Percentiles rank a stretch among this genome's conserved stretches.
Evolutionary conservation across 1,140 invertebrate species (phyloP).

Genomic region (Drosophila persimilis): DNA sequence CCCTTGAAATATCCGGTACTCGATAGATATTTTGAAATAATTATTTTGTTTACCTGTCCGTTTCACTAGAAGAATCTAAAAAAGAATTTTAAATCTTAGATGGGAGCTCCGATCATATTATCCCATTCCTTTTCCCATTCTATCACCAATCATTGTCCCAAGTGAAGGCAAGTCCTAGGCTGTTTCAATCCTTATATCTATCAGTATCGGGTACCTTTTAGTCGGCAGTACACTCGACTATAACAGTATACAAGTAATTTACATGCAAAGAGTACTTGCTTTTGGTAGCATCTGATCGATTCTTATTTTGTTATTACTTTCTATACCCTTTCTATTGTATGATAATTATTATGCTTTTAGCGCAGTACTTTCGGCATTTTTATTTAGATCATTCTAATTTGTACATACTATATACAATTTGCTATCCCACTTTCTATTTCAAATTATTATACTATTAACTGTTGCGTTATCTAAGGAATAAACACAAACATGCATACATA

Average conservation of each 20-base stretch:
- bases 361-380: conserved; percentile 23
- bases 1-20: neutral
- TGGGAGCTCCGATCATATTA: too few relatives aligned
- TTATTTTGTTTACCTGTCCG: neutral
- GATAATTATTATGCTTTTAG: conserved; percentile 17
- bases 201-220: neutral
- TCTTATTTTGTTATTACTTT: neutral
- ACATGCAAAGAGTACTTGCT: neutral
- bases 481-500: conserved; percentile 13
- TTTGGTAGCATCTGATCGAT: conserved; percentile 26
- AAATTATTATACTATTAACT: neutral
- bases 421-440: neutral
- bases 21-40: too few relatives aligned
- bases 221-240: neutral
- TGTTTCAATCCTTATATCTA: too few relatives aligned
- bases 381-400: conserved; percentile 34
- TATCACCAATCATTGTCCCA: too few relatives aligned
- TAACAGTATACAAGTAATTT: conserved; percentile 5
- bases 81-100: too few relatives aligned
- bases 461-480: conserved; percentile 16
- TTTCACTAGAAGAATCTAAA: neutral
- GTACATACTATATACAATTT: conserved; percentile 43
- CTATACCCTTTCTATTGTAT: conserved; percentile 14
- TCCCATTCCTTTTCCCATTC: too few relatives aligned
- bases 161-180: too few relatives aligned